Evolutionary conservation across 2,888 invertebrate genomes (phyloP).

Genomic region (Galeopsomyia nigrocyanea): DNA sequence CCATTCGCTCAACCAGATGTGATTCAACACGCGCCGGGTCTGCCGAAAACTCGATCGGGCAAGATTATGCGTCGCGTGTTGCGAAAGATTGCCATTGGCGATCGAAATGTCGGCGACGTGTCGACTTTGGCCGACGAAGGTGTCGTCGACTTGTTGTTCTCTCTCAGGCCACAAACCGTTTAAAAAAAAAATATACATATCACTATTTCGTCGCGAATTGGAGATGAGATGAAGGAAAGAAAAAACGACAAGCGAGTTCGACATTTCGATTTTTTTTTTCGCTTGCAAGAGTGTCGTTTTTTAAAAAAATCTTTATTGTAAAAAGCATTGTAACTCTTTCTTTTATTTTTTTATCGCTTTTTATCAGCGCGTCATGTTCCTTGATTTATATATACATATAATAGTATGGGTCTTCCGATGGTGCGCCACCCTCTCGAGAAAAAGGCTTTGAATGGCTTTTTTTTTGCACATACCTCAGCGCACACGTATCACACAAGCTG

Average conservation of each 20-base stretch:
- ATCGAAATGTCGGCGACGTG: conserved; percentile 90
- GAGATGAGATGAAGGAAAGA: neutral
- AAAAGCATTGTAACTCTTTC: too few species aligned
- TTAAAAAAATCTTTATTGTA: too few species aligned
- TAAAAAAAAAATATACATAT: conserved; percentile 10
- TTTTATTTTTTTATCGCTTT: neutral
- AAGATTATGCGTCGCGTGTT: conserved; percentile 98
- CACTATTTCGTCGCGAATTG: too few species aligned
- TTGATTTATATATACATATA: conserved; percentile 3
- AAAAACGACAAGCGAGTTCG: neutral
- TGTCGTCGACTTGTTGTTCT: conserved; percentile 87
- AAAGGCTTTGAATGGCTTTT: too few species aligned
- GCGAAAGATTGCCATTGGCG: conserved; percentile 92
- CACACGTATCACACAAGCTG: too few species aligned
- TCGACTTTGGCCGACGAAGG: conserved; percentile 94
- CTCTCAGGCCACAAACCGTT: conserved; percentile 74
- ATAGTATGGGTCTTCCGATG: too few species aligned
- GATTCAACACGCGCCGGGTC: conserved; percentile 91
- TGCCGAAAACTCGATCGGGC: conserved; percentile 97
- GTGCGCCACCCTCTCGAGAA: too few species aligned
- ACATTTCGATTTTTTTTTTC: too few species aligned
- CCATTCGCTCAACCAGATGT: conserved; percentile 96
- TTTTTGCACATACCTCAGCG: too few species aligned
- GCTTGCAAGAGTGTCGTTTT: too few species aligned
- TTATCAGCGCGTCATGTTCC: conserved; percentile 5